Base-by-base conservation (phyloP, 2,113 vertebrate species). In the Spermophilus dauricus region DNA sequence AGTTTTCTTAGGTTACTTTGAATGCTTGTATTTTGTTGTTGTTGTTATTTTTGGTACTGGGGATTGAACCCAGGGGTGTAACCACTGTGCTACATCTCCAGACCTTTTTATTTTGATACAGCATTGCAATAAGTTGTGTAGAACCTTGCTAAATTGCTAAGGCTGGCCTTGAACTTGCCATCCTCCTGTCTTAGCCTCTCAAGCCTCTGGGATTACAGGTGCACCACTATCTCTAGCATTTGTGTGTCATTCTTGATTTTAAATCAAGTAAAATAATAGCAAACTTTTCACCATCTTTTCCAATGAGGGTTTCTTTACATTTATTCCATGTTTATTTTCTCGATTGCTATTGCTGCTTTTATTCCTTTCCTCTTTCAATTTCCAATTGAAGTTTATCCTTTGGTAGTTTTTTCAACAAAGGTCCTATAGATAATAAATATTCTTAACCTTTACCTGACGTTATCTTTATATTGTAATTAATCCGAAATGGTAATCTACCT, bases 311-410 rank as follows among this genome's bases (percentile, higher is more conserved):
- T 67, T 72, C 75, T 72, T 77, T 63, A 37, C 37, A 87, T 73
- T 83, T 77, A 28, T 3, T 26, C 11, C 13, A 37, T 61, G 61
- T 69, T 67, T 13, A 81, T 70, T 89, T 97, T 30, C 83, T 96
- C 92, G 28, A 42, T 78, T 39, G n/a, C 26, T 70, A 16, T 86
- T 82, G 20, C 42, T 77, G 32, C 37, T 42, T 83, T 84, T 34
- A 77, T 78, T 94, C 30, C 42, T 94, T 2, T 51, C n/a, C 9
- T 89, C 24, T 13, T 76, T 82, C 69, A 61, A 92, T 95, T 95
- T 81, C 56, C 67, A 86, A 16, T 51, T n/a, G 34, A 85, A 92
- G 17, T 37, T 58, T 80, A 34, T 85, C 6, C 8, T 42, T 90
- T 72, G 75, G 58, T 34, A 65, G 17, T 45, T 80, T 30, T 63